These are phyloP conservation scores for Tiliacea citrago DNA, from an alignment of 2,888 invertebrate genomes.

Conservation along the genomic window DNA sequence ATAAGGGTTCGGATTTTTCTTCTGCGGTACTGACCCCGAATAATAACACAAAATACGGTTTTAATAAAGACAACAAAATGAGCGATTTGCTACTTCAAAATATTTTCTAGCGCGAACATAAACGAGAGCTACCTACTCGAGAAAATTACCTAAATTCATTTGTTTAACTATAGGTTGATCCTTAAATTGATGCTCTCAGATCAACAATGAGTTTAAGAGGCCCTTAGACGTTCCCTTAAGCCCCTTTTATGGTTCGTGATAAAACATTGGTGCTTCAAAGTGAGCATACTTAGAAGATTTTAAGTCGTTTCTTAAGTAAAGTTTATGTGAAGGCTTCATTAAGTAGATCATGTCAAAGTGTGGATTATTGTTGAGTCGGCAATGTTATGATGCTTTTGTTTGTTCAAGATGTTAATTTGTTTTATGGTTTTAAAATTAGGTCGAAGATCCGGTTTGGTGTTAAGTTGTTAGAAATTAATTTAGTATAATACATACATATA, in stretches of 20 bases:
- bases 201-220: constrained; percentile 40
- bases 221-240: constrained; percentile 41
- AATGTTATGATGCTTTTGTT: constrained; percentile 25
- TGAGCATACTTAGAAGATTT: constrained; percentile 49
- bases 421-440: constrained; percentile 16
- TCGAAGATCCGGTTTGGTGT: neutral
- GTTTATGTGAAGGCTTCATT: constrained; percentile 43
- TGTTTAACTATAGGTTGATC: constrained; percentile 51
- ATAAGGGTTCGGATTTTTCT: too few species aligned
- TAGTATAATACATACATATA: neutral
- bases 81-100: neutral
- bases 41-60: neutral
- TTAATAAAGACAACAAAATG: neutral
- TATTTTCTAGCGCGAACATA: neutral
- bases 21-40: too few species aligned
- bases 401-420: constrained; percentile 24
- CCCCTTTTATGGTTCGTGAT: constrained; percentile 56
- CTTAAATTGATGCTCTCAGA: constrained; percentile 52
- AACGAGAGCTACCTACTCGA: constrained; percentile 1
- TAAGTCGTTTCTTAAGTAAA: constrained; percentile 36
- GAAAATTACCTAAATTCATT: constrained; percentile 45
- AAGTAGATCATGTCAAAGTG: constrained; percentile 36
- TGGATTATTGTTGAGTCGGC: constrained; percentile 10
- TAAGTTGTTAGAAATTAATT: neutral
- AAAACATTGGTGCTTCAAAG: constrained; percentile 51